A percentile compares a stretch with the other conserved stretches of the same genome.
These are phyloP conservation scores for Campopleginae sp. DNA, from an alignment of 2,888 invertebrate species.

Conservation along the genomic window DNA sequence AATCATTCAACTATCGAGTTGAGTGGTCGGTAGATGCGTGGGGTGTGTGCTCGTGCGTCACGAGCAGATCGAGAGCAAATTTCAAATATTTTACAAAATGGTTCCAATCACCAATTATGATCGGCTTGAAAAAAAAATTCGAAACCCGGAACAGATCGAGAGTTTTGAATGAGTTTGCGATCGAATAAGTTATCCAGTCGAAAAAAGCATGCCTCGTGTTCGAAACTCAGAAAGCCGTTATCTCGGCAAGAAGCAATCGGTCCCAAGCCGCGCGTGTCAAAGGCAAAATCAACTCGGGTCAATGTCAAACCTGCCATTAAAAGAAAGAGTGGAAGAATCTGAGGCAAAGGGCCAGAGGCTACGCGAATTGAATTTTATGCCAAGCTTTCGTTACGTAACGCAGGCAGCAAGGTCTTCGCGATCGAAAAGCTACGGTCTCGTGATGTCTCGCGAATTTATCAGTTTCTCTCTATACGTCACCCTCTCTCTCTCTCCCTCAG, in stretches of 20 bases:
- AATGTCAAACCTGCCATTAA: slow-evolving; percentile 48
- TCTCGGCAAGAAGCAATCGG: not conserved
- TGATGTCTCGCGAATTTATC: slow-evolving; percentile 41
- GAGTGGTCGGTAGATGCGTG: not conserved
- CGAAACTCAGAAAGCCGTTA: slow-evolving; percentile 14
- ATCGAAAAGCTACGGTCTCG: slow-evolving; percentile 23
- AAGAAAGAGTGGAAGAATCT: not conserved
- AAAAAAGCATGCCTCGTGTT: slow-evolving; percentile 40
- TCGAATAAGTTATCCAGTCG: not conserved
- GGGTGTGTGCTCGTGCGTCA: slow-evolving; percentile 34
- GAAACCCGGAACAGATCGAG: not conserved
- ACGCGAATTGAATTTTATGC: slow-evolving; percentile 16
- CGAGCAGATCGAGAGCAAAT: not conserved
- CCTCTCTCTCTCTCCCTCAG: slow-evolving; percentile 14
- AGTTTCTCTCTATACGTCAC: slow-evolving; percentile 71
- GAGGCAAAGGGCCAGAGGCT: not conserved
- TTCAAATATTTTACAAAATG: not conserved
- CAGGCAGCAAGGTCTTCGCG: not conserved
- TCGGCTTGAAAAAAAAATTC: not conserved
- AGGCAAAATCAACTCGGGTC: slow-evolving; percentile 49
- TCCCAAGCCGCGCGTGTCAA: slow-evolving; percentile 72
- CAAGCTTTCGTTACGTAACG: slow-evolving; percentile 60
- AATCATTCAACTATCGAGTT: not conserved
- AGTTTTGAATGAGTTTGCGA: not conserved
- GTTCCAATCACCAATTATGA: not conserved